Conservation (phyloP, 1,140 invertebrate genomes). For the Aphis craccivora region DNA sequence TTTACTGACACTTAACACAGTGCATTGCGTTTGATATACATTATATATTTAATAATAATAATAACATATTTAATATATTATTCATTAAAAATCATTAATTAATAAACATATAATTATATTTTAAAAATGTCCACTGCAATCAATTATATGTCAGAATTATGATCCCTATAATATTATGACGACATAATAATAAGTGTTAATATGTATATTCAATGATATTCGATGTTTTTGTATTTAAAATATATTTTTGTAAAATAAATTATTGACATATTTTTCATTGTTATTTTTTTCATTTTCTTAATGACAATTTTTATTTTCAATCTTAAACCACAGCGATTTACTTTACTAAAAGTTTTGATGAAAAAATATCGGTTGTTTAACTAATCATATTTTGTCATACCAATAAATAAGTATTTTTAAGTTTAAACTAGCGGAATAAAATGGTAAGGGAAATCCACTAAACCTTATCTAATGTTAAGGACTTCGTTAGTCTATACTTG, state of each 20-base stretch:
- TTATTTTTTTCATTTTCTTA: not conserved
- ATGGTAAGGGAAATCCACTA: not conserved
- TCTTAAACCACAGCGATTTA: not conserved
- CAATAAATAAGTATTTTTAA: not conserved
- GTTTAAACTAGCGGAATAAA: not conserved
- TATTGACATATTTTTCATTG: not conserved
- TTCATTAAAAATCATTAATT: too few relatives aligned
- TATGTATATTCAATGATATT: too few relatives aligned
- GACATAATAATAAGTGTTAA: not conserved
- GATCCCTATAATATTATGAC: too few relatives aligned
- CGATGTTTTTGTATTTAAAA: too few relatives aligned
- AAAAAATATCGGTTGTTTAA: not conserved
- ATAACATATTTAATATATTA: too few relatives aligned
- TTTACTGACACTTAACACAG: too few relatives aligned
- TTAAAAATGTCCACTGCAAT: not conserved
- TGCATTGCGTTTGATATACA: too few relatives aligned
- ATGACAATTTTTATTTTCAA: not conserved
- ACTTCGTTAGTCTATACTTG: too few relatives aligned
- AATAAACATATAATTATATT: not conserved
- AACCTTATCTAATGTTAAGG: not conserved
- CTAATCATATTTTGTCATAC: not conserved
- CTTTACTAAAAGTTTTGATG: not conserved
- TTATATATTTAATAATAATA: too few relatives aligned
- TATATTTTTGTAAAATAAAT: not conserved
- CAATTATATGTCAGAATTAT: not conserved